Base-by-base conservation (phyloP, 2,888 invertebrate genomes). In the Agonopterix alstromeriana region DNA sequence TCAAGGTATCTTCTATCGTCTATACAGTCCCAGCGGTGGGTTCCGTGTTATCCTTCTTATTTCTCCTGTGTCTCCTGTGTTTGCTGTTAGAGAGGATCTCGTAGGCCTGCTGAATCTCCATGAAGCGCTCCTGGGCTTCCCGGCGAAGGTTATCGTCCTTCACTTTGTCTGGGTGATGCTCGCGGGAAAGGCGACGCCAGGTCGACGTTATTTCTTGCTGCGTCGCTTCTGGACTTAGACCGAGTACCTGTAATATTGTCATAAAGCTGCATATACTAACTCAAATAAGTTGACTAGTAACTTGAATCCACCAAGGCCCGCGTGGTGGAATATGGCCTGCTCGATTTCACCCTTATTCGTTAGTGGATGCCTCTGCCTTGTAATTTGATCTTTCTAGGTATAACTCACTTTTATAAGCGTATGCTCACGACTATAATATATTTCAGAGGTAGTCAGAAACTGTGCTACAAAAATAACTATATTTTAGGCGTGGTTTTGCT, bases 81-180 rank as follows among this genome's bases (percentile, higher is more conserved):
- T 96, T 96, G 58, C 94, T 94, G 60, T 93, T 95, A 8, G 96
- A 96, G 0, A 98, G 85, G 42, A 95, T 93, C 70, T 96, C 97
- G 73, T 97, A 98, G 0, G 98, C 97, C 70, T 96, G 94, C 66
- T 97, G 97, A 53, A 98, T 95, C 66, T 97, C 96, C 90, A 98
- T 95, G 75, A 98, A 98, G 47, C 91, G 93, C 57, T 95, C 94
- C 69, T 97, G 95, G 0, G 97, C 97, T 1, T 82, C 90, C 2
- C 88, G 81, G 42, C 95, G 92, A 50, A 91, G 90, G 1, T 90
- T 80, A 2, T 90, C 90, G 54, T 96, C 94, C 69, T 95, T 95
- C 4, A 94, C 94, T 75, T 96, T 97, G 70, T 98, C 98, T 0
- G 98, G 98, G 79, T 98, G 98, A 82, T 94, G 93, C 69, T 96